Conservation (phyloP, 2,113 vertebrate genomes). For the Hydrolagus affinis region DNA sequence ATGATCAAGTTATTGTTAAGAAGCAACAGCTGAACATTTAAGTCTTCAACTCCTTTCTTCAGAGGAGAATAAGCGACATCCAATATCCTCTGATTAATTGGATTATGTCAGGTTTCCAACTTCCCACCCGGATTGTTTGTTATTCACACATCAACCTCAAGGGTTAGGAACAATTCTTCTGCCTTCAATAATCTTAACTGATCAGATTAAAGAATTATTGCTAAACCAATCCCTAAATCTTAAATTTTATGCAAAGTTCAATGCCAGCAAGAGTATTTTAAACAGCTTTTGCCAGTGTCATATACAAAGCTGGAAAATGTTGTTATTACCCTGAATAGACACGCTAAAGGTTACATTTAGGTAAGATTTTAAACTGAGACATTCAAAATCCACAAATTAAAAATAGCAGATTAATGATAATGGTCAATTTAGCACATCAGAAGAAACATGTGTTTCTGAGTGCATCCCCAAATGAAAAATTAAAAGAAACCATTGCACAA, state of each 20-base stretch:
- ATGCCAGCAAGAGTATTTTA: neutral
- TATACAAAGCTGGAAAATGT: neutral
- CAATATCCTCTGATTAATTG: slow-evolving; percentile 42
- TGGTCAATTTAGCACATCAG: slow-evolving; percentile 1
- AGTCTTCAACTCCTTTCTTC: slow-evolving; percentile 37
- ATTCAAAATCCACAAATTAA: slow-evolving; percentile 13
- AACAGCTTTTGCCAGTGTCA: slow-evolving; percentile 24
- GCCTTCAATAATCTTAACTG: slow-evolving; percentile 15
- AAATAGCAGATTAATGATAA: slow-evolving; percentile 5
- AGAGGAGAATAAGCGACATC: slow-evolving; percentile 38
- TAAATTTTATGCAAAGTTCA: slow-evolving; percentile 18
- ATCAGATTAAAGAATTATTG: neutral
- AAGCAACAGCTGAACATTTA: slow-evolving; percentile 49
- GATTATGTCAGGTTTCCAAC: slow-evolving; percentile 50
- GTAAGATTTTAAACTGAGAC: slow-evolving; percentile 9
- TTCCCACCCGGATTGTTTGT: slow-evolving; percentile 47
- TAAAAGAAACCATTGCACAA: neutral
- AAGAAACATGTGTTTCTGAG: slow-evolving; percentile 19
- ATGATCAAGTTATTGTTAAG: slow-evolving; percentile 43
- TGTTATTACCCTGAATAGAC: slow-evolving; percentile 19
- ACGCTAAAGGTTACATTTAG: slow-evolving; percentile 28
- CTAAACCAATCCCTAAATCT: slow-evolving; percentile 13
- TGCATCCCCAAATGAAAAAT: slow-evolving; percentile 8
- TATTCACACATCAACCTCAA: slow-evolving; percentile 40
- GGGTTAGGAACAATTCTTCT: slow-evolving; percentile 31